Evolutionary conservation across 2,113 vertebrate species (phyloP).

Genomic region (Alosa alosa): DNA sequence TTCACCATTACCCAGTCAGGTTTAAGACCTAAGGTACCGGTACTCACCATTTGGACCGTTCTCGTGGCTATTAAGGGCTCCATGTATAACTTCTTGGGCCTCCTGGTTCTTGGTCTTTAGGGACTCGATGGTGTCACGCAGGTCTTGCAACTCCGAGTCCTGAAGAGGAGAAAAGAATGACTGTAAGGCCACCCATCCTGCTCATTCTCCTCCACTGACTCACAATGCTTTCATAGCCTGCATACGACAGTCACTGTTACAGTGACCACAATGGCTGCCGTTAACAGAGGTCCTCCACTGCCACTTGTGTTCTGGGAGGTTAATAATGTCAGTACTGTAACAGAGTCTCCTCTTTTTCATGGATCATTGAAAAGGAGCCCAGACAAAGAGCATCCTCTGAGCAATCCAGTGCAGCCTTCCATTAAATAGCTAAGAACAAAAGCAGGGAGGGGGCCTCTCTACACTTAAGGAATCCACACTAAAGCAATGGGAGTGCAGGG

Average conservation of each 20-base stretch:
- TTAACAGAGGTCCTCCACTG: not conserved
- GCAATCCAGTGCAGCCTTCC: not conserved
- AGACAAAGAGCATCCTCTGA: constrained; percentile 1
- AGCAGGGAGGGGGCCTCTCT: not conserved
- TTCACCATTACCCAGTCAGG: not conserved
- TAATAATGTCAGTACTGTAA: not conserved
- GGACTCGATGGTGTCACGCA: constrained; percentile 89
- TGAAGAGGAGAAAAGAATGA: constrained; percentile 45
- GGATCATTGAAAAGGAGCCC: not conserved
- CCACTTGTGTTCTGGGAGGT: not conserved
- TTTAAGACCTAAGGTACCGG: too few species aligned
- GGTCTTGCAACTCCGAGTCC: constrained; percentile 85
- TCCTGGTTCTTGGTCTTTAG: constrained; percentile 88
- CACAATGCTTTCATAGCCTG: not conserved
- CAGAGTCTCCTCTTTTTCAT: not conserved
- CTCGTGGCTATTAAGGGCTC: constrained; percentile 82
- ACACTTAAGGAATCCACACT: not conserved
- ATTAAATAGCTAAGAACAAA: not conserved
- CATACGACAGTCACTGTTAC: not conserved
- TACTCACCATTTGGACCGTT: constrained; percentile 77
- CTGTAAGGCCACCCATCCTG: not conserved
- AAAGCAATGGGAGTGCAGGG: not conserved
- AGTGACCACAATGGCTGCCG: not conserved
- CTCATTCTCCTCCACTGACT: not conserved
- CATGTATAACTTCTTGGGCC: constrained; percentile 92